Evolutionary conservation across 2,113 vertebrate species (phyloP).

Genomic region (Neoarius graeffei): DNA sequence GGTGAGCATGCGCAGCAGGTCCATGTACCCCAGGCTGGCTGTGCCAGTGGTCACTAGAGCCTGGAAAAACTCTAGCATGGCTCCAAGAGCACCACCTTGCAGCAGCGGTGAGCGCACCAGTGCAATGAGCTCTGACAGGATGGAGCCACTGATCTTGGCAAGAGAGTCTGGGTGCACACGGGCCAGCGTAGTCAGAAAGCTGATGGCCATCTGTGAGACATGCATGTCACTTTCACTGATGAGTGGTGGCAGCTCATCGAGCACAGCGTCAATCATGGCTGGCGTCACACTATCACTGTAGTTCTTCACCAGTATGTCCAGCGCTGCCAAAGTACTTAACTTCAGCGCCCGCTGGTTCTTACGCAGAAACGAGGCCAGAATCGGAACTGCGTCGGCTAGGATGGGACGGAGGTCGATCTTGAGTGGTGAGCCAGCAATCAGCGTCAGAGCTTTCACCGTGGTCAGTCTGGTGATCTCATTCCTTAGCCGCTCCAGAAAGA

Average conservation of each 20-base stretch:
- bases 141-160: constrained; percentile 91
- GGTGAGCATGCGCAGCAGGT: constrained; percentile 94
- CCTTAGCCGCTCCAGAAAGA: constrained; percentile 95
- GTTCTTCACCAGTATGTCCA: constrained; percentile 96
- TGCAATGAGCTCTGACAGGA: constrained; percentile 92
- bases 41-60: constrained; percentile 92
- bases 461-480: constrained; percentile 97
- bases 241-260: constrained; percentile 94
- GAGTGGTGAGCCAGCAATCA: constrained; percentile 93
- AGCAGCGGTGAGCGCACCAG: constrained; percentile 92
- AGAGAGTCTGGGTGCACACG: constrained; percentile 95
- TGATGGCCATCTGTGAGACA: constrained; percentile 98
- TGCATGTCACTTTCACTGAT: constrained; percentile 99
- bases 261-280: constrained; percentile 96
- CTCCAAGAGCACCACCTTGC: constrained; percentile 94
- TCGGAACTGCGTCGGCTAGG: constrained; percentile 92
- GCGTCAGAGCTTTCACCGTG: constrained; percentile 91
- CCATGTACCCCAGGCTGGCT: constrained; percentile 93
- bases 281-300: constrained; percentile 93
- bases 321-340: constrained; percentile 90
- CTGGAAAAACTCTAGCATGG: constrained; percentile 99
- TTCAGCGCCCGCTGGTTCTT: constrained; percentile 98
- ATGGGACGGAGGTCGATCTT: constrained; percentile 93
- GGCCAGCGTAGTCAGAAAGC: constrained; percentile 94
- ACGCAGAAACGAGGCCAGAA: constrained; percentile 95